Evolutionary conservation across 2,113 vertebrate genomes (phyloP).

Genomic region (Isurus oxyrinchus): DNA sequence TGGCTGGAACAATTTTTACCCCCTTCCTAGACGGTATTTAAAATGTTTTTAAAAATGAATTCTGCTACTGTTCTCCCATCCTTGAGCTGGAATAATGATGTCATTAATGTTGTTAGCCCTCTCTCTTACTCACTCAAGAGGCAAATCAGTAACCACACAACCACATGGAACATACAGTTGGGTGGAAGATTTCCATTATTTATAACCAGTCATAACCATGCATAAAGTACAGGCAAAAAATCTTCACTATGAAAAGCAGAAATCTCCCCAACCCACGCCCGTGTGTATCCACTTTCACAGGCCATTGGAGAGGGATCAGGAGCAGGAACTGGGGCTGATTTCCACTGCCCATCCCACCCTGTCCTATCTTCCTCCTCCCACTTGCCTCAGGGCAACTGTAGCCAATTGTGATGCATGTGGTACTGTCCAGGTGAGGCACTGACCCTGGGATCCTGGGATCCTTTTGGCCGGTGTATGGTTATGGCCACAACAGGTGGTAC

Average conservation of each 20-base stretch:
- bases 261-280: neutral
- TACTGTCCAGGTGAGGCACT: neutral
- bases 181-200: neutral
- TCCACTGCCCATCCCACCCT: too few relatives aligned
- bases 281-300: neutral
- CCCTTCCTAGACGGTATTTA: neutral
- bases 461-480: neutral
- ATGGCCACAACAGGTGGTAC: neutral
- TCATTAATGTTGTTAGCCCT: neutral
- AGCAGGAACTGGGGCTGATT: too few relatives aligned
- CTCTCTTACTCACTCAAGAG: neutral
- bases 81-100: neutral
- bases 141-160: neutral
- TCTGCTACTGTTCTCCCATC: neutral
- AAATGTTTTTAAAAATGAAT: neutral
- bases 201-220: neutral
- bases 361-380: too few relatives aligned
- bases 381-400: neutral
- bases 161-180: neutral
- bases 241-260: neutral
- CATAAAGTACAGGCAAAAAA: neutral
- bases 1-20: neutral
- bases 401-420: neutral
- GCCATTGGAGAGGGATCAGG: too few relatives aligned
- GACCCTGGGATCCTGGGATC: neutral